Base-by-base conservation (phyloP, 2,113 vertebrate genomes). In the Neomonachus schauinslandi region DNA sequence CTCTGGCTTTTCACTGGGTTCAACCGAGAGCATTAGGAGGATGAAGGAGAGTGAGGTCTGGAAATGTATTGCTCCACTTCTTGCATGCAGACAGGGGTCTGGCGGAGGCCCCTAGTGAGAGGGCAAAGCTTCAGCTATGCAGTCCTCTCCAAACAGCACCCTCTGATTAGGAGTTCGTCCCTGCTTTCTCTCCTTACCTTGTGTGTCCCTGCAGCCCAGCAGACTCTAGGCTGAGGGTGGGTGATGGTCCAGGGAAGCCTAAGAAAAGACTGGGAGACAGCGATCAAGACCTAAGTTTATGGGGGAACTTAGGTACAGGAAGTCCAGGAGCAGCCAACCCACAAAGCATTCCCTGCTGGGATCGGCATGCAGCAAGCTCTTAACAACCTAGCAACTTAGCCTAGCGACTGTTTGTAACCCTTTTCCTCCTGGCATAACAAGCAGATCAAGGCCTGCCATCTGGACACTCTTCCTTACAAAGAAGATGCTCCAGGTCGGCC, bases 141-240 rank as follows among this genome's bases (percentile, higher is more conserved):
- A 14, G 10, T 26, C 5, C 4, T 14, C 12, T 36, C 21, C 18
- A 5, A 16, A 26, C 0, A 26, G 63, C 2, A 11, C 2, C 24
- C 33, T 77, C 13, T 49, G 6, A 36, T 36, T 4, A 2, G 21
- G 19, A 1, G 4, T 49, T 31, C 28, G 2, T 12, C 19, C 28
- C 11, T 28, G 14, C 31, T 53, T 15, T 53, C 2, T 12, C 39
- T 21, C 21, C 36, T 26, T 2, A 8, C 49, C 26, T 49, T 14
- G 14, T 31, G 46, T 31, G 74, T 31, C 24, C 9, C 14, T 77
- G 42, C 14, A 28, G 14, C 42, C 24, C 42, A 76, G 26, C 39
- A 46, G 42, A 77, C 42, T 16, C 3, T 46, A 49, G 0, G 4
- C 74, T 49, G 74, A 77, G 42, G 14, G 42, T 31, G 46, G 26